phyloP scores from a whole-genome alignment of 2,797 vertebrate species.

The Argyrosomus regius region DNA sequence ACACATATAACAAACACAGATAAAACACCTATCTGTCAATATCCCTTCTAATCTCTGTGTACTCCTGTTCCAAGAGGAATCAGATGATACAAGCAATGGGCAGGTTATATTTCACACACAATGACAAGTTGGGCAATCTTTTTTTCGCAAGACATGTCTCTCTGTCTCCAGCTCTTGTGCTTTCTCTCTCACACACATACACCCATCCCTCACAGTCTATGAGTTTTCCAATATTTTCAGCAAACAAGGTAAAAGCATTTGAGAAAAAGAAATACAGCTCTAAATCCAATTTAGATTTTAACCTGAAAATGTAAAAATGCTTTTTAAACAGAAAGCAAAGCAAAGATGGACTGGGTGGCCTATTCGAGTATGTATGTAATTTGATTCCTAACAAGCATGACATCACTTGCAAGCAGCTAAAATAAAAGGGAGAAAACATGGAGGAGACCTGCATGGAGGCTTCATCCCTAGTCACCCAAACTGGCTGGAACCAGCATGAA shows the following conservation, averaged over 20 bases:
- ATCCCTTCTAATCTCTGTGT: conserved; percentile 52
- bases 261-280: conserved; percentile 17
- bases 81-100: conserved; percentile 43
- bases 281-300: conserved; percentile 61
- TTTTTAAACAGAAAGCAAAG: conserved; percentile 57
- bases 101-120: conserved; percentile 58
- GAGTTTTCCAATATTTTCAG: conserved; percentile 49
- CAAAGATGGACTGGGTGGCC: conserved; percentile 64
- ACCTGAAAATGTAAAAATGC: conserved; percentile 57
- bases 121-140: conserved; percentile 51
- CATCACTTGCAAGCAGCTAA: conserved; percentile 80
- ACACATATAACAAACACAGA: conserved; percentile 43
- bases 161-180: conserved; percentile 2
- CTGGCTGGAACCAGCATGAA: conserved; percentile 82
- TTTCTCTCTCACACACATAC: conserved; percentile 11
- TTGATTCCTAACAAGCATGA: conserved; percentile 81
- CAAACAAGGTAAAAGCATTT: conserved; percentile 53
- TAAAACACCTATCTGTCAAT: conserved; percentile 52
- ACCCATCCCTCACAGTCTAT: conserved; percentile 1
- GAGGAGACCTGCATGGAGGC: conserved; percentile 76
- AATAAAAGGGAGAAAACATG: conserved; percentile 78
- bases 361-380: conserved; percentile 73
- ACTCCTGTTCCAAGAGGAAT: conserved; percentile 51
- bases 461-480: conserved; percentile 73
- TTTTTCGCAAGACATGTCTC: conserved; percentile 14